Conservation (phyloP, 2,113 vertebrate species). For the Desmodus rotundus region DNA sequence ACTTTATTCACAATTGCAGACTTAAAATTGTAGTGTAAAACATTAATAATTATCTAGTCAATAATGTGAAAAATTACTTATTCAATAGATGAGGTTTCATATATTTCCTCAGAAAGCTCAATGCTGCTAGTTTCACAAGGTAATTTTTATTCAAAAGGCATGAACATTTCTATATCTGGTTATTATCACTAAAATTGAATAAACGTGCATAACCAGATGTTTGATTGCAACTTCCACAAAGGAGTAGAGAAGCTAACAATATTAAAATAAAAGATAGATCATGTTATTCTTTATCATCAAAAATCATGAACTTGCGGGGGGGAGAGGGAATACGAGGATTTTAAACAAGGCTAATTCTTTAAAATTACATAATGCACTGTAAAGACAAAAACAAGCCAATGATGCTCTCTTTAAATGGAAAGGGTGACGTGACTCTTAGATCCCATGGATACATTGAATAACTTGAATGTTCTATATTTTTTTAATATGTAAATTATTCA, state of each 20-base stretch:
- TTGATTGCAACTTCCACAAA: background rate
- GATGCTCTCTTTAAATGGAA: background rate
- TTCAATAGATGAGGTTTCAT: background rate
- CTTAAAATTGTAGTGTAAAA: background rate
- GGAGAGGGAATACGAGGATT: background rate
- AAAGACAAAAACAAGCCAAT: background rate
- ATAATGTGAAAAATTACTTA: constrained; percentile 18
- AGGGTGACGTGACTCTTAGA: background rate
- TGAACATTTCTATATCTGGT: background rate
- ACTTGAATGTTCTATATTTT: background rate
- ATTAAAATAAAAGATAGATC: constrained; percentile 14
- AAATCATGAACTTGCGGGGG: background rate
- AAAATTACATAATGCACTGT: background rate
- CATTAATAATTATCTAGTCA: background rate
- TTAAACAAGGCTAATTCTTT: background rate
- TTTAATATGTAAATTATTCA: background rate
- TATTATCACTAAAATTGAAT: background rate
- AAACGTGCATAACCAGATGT: background rate
- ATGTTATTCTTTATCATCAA: background rate
- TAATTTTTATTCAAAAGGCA: constrained; percentile 30
- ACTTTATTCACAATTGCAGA: background rate
- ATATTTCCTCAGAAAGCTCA: background rate
- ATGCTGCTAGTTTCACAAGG: background rate
- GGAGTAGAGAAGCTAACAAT: background rate
- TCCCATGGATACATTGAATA: background rate